These are phyloP conservation scores for Allobates femoralis DNA, from an alignment of 2,797 vertebrate genomes.

Conservation along the genomic window DNA sequence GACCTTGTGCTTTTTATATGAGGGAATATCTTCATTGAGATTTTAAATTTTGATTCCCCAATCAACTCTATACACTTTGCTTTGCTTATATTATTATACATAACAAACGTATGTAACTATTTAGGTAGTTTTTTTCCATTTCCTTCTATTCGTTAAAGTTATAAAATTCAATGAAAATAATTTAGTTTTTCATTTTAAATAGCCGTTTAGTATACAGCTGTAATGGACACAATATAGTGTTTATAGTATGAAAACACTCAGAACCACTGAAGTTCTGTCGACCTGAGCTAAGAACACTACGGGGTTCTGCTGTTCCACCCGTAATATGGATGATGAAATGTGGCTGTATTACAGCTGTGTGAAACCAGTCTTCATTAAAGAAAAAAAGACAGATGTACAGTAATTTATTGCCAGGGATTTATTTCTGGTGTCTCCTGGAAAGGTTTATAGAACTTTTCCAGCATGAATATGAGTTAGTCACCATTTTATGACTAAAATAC, in stretches of 20 bases:
- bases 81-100: too few species aligned
- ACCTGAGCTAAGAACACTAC: neutral
- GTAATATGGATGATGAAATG: neutral
- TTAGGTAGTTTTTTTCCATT: too few species aligned
- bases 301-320: neutral
- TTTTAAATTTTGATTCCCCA: too few species aligned
- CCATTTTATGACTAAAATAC: neutral
- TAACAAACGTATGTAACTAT: too few species aligned
- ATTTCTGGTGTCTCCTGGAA: neutral
- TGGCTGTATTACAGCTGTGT: neutral
- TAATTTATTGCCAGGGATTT: neutral
- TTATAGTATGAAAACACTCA: neutral
- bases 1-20: neutral
- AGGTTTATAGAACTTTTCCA: slow-evolving; percentile 3
- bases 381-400: neutral
- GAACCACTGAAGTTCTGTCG: neutral
- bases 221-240: neutral
- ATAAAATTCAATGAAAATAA: too few species aligned
- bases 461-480: neutral
- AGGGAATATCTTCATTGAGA: neutral
- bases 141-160: too few species aligned
- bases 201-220: neutral
- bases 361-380: neutral
- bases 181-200: too few species aligned
- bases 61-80: too few species aligned